phyloP scores from a whole-genome alignment of 64 coral and sea anemone genomes.

The Montipora capricornis region DNA sequence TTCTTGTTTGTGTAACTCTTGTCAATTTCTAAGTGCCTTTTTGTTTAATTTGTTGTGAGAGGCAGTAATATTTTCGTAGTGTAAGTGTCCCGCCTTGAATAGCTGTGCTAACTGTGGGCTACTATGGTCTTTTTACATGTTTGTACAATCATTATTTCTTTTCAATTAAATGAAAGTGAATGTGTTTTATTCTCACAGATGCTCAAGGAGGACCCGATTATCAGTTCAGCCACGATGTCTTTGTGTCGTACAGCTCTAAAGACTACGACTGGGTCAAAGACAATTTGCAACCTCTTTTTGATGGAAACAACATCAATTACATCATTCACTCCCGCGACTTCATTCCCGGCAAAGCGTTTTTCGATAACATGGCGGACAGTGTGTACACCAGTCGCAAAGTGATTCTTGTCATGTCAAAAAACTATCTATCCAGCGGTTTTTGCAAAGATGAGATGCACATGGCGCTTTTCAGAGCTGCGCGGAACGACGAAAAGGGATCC shows the following conservation, averaged over 20 bases:
- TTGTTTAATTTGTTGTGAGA: too few species aligned
- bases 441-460: constrained; percentile 58
- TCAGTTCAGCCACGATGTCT: constrained; percentile 43
- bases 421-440: constrained; percentile 54
- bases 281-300: constrained; percentile 19
- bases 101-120: too few species aligned
- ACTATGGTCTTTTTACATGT: too few species aligned
- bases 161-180: too few species aligned
- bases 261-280: constrained; percentile 73
- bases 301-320: constrained; percentile 29
- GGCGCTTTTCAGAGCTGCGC: constrained; percentile 23
- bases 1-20: too few species aligned
- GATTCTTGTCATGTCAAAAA: constrained; percentile 40
- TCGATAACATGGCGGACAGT: constrained; percentile 80
- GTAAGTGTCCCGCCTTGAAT: too few species aligned
- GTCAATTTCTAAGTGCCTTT: too few species aligned
- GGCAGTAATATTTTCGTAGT: too few species aligned
- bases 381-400: constrained; percentile 69
- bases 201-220: not conserved
- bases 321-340: constrained; percentile 70
- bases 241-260: constrained; percentile 72
- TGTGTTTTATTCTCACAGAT: not conserved
- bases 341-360: constrained; percentile 57
- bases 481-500: not conserved
- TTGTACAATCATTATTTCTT: too few species aligned